Conservation (phyloP, 2,888 invertebrate genomes). For the Mimas tiliae region DNA sequence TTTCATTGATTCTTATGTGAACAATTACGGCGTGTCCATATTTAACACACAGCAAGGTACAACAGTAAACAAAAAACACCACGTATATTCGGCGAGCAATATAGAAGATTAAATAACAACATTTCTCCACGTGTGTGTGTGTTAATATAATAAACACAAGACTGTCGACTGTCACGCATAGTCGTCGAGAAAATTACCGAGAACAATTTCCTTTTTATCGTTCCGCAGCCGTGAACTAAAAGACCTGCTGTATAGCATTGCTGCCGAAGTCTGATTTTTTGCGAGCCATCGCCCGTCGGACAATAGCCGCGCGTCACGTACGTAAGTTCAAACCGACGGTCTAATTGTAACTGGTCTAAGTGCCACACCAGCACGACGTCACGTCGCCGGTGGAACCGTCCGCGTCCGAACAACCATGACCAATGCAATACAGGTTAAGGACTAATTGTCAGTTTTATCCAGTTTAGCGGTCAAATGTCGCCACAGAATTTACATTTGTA, state of each 20-base stretch:
- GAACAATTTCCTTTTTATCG: slow-evolving; percentile 88
- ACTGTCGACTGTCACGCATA: slow-evolving; percentile 8
- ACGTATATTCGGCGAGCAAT: not conserved
- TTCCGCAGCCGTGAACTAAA: slow-evolving; percentile 86
- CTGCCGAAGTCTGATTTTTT: slow-evolving; percentile 39
- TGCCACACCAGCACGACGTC: slow-evolving; percentile 51
- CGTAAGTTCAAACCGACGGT: slow-evolving; percentile 59
- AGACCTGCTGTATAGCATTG: slow-evolving; percentile 73
- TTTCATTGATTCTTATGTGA: no score
- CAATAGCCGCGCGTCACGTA: slow-evolving; percentile 44
- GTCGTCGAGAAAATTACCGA: slow-evolving; percentile 82
- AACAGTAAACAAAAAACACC: slow-evolving; percentile 5
- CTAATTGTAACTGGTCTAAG: slow-evolving; percentile 64
- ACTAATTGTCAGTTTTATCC: slow-evolving; percentile 23
- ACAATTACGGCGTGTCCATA: not conserved
- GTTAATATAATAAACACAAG: slow-evolving; percentile 28
- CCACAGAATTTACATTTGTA: not conserved
- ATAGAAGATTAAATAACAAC: slow-evolving; percentile 2
- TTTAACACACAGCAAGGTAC: not conserved
- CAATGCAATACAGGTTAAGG: slow-evolving; percentile 51
- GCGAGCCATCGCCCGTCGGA: slow-evolving; percentile 52
- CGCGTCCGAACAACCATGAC: slow-evolving; percentile 28
- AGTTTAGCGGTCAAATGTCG: slow-evolving; percentile 23
- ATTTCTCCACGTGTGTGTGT: slow-evolving; percentile 30
- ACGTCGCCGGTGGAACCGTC: slow-evolving; percentile 39